Percentiles rank a stretch among this genome's conserved stretches.
Evolutionary conservation across 2,797 vertebrate genomes (phyloP).

Genomic region (Micromesistius poutassou): DNA sequence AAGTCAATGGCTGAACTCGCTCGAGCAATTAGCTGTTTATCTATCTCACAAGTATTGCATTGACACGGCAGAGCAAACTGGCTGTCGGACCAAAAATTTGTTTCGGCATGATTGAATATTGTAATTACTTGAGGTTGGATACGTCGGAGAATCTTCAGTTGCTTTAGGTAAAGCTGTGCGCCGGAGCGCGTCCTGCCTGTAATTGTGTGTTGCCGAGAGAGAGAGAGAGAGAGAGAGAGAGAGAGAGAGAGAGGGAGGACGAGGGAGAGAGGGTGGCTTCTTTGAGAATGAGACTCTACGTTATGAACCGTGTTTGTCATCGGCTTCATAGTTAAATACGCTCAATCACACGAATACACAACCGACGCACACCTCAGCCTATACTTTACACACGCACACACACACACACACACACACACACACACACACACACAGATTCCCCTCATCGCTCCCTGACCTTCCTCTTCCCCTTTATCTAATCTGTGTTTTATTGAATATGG

Average conservation of each 20-base stretch:
- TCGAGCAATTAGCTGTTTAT: slow-evolving; percentile 18
- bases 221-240: background rate
- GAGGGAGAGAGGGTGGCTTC: slow-evolving; percentile 32
- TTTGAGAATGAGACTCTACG: slow-evolving; percentile 52
- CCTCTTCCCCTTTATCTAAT: slow-evolving; percentile 64
- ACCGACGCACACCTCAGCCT: background rate
- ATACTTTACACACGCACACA: background rate
- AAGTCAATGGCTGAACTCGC: slow-evolving; percentile 12
- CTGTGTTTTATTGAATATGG: slow-evolving; percentile 72
- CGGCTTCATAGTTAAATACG: background rate
- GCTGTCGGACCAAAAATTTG: slow-evolving; percentile 39
- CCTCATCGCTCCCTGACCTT: slow-evolving; percentile 55
- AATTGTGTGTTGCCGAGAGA: slow-evolving; percentile 40
- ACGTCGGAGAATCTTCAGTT: slow-evolving; percentile 44
- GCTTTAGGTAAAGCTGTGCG: slow-evolving; percentile 38
- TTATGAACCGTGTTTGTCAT: background rate
- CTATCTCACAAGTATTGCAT: slow-evolving; percentile 35
- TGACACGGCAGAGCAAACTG: slow-evolving; percentile 25
- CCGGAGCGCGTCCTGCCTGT: slow-evolving; percentile 34
- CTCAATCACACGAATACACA: background rate
- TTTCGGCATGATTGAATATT: slow-evolving; percentile 53
- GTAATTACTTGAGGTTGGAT: slow-evolving; percentile 50
- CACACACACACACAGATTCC: slow-evolving; percentile 19
- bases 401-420: background rate
- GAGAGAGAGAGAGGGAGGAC: background rate